Conservation (phyloP, 2,888 invertebrate species). For the Ischnura elegans region DNA sequence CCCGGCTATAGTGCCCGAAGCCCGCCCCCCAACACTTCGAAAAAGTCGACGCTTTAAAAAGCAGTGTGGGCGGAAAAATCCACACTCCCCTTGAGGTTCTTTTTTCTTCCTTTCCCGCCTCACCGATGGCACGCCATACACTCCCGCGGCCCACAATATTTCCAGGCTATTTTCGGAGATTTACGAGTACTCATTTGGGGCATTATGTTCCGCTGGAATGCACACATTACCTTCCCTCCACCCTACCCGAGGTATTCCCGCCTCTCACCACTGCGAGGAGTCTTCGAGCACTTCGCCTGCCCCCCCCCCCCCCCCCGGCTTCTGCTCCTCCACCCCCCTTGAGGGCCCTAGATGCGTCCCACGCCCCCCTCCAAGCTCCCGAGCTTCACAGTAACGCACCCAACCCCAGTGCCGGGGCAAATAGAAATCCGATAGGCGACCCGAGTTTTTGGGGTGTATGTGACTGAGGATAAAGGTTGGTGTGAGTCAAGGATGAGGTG, state of each 20-base stretch:
- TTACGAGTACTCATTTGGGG: conserved; percentile 72
- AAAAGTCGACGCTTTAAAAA: neutral
- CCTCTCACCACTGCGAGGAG: neutral
- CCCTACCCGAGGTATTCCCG: conserved; percentile 70
- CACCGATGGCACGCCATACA: no score
- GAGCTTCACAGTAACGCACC: no score
- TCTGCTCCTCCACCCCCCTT: neutral
- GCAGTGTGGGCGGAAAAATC: neutral
- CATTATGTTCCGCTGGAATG: conserved; percentile 72
- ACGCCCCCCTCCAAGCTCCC: neutral
- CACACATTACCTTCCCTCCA: conserved; percentile 71
- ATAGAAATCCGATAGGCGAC: conserved; percentile 72
- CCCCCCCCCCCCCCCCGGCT: neutral
- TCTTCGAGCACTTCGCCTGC: no score
- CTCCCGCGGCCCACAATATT: conserved; percentile 68
- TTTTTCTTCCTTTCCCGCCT: neutral
- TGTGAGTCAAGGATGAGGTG: conserved; percentile 7
- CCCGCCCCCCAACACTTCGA: neutral
- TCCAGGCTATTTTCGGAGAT: conserved; percentile 71
- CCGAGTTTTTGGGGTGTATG: conserved; percentile 20
- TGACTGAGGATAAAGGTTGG: no score
- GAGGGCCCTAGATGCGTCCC: neutral
- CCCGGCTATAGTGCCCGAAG: neutral
- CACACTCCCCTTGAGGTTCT: neutral
- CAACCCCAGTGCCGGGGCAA: no score